Conservation (phyloP, 2,888 invertebrate genomes). For the Lutraria lutraria region DNA sequence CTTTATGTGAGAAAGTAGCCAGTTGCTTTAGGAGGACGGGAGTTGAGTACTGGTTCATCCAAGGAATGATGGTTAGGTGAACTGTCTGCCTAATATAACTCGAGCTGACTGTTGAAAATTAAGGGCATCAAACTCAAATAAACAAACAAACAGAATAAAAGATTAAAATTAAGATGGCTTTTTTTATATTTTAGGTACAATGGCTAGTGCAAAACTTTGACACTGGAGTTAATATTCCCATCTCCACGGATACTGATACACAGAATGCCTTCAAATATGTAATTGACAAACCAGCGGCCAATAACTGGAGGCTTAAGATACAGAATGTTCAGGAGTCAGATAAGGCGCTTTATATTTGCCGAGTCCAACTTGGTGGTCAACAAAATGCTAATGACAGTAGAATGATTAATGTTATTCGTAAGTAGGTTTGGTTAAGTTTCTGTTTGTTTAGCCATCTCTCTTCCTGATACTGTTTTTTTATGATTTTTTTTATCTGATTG, state of each 20-base stretch:
- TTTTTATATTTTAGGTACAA: constrained; percentile 63
- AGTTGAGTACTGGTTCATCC: too few species aligned
- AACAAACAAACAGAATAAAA: too few species aligned
- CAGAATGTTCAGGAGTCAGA: constrained; percentile 80
- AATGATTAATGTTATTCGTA: constrained; percentile 71
- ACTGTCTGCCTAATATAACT: too few species aligned
- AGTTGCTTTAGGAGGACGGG: too few species aligned
- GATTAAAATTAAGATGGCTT: too few species aligned
- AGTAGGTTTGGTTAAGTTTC: constrained; percentile 20
- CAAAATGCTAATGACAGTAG: constrained; percentile 75
- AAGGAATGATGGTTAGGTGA: too few species aligned
- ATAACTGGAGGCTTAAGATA: constrained; percentile 81
- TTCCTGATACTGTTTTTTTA: not conserved
- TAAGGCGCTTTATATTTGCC: constrained; percentile 79
- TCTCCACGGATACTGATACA: constrained; percentile 78
- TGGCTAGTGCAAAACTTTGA: constrained; percentile 68
- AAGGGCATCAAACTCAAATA: too few species aligned
- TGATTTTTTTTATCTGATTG: too few species aligned
- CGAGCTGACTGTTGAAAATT: too few species aligned
- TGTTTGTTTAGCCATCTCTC: not conserved
- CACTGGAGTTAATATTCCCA: constrained; percentile 60
- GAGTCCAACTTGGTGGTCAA: constrained; percentile 78
- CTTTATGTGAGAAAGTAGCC: too few species aligned
- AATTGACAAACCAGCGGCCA: constrained; percentile 80
- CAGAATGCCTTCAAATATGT: constrained; percentile 80